phyloP scores from a whole-genome alignment of 2,113 vertebrate species.

The Microcebus tavaratra region DNA sequence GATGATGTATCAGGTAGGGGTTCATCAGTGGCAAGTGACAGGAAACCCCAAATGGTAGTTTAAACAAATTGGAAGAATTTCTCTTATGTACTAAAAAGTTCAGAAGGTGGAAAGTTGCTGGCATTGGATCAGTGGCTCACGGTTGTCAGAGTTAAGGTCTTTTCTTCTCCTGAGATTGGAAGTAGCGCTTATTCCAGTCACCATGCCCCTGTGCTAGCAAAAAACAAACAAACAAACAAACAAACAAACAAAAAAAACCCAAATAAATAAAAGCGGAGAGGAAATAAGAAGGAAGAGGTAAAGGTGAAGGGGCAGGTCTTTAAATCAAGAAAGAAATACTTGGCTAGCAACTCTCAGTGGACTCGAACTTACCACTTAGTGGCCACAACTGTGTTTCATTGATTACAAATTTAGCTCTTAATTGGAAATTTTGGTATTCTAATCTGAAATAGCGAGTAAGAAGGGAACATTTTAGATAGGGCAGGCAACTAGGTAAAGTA shows the following conservation, averaged over 20 bases:
- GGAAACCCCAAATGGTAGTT: background rate
- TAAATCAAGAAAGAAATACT: background rate
- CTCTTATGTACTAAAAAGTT: background rate
- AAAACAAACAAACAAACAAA: too few relatives aligned
- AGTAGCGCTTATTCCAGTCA: background rate
- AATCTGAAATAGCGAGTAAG: background rate
- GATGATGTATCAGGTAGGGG: background rate
- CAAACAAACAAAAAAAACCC: background rate
- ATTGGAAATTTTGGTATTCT: background rate
- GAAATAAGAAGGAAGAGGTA: background rate
- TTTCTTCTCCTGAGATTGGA: background rate
- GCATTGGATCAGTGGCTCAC: background rate
- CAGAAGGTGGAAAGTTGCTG: background rate
- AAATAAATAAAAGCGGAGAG: background rate
- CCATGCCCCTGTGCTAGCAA: too few relatives aligned
- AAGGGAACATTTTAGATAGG: background rate
- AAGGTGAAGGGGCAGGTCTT: background rate
- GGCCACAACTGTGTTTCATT: background rate
- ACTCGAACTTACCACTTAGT: background rate
- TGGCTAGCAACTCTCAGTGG: background rate
- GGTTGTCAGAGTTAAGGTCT: background rate
- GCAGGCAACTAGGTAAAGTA: background rate
- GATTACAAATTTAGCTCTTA: background rate
- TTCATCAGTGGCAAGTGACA: background rate
- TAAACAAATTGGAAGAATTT: background rate